phyloP scores from a whole-genome alignment of 2,888 invertebrate species.

The Elmis aenea region DNA sequence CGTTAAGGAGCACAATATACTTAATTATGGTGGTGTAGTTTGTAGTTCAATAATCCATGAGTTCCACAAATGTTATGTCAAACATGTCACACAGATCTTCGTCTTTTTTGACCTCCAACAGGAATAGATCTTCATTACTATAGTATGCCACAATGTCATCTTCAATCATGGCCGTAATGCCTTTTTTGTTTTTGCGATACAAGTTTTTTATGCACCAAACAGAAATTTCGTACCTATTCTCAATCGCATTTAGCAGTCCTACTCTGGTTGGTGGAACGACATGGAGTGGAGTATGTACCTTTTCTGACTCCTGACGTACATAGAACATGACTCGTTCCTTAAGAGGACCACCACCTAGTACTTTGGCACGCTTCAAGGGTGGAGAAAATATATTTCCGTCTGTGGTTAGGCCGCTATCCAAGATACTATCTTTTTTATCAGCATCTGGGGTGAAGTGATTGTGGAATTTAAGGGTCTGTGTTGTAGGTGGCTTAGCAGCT shows the following conservation, averaged over 20 bases:
- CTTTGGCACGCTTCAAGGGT: conserved; percentile 64
- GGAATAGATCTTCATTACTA: conserved; percentile 95
- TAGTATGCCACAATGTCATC: conserved; percentile 98
- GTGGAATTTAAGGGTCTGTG: conserved; percentile 87
- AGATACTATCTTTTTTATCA: conserved; percentile 66
- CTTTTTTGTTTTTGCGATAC: conserved; percentile 99
- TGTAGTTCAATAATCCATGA: conserved; percentile 55
- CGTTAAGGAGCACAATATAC: conserved; percentile 22
- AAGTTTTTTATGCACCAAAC: conserved; percentile 97
- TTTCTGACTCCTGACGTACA: conserved; percentile 93
- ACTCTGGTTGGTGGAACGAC: conserved; percentile 88
- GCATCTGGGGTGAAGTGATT: conserved; percentile 89
- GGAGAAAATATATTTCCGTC: conserved; percentile 56
- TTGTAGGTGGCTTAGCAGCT: conserved; percentile 64
- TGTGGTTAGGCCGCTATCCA: conserved; percentile 49
- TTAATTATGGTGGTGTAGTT: conserved; percentile 17
- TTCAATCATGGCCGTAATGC: conserved; percentile 99
- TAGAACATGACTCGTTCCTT: conserved; percentile 94
- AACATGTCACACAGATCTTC: conserved; percentile 78
- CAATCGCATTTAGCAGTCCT: conserved; percentile 94
- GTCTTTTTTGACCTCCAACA: conserved; percentile 84
- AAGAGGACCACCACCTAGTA: conserved; percentile 53
- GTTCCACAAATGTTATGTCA: conserved; percentile 80
- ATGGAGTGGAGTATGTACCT: conserved; percentile 93
- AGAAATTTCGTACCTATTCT: conserved; percentile 99